Conservation (phyloP, 2,113 vertebrate species). For the Nesogale talazaci region DNA sequence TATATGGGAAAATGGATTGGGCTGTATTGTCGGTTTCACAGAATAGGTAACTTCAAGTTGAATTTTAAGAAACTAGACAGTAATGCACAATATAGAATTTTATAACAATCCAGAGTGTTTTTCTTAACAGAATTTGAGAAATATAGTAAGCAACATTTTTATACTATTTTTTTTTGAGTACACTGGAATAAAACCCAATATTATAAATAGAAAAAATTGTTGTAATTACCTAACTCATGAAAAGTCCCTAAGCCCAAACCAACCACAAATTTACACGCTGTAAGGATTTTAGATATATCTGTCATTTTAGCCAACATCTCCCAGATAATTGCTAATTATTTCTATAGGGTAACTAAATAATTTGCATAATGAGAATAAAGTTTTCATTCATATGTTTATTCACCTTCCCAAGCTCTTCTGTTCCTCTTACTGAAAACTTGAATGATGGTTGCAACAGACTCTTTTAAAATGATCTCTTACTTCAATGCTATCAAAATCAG, state of each 20-base stretch:
- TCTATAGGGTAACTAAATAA: not conserved
- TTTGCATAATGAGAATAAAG: not conserved
- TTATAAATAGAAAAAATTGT: constrained; percentile 1
- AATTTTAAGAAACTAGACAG: constrained; percentile 66
- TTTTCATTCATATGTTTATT: not conserved
- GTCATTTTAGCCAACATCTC: not conserved
- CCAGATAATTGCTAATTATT: not conserved
- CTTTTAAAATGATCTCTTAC: not conserved
- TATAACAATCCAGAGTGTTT: not conserved
- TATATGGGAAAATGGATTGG: constrained; percentile 7
- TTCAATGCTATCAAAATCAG: constrained; percentile 6
- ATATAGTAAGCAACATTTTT: not conserved
- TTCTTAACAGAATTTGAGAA: not conserved
- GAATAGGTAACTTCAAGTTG: constrained; percentile 46
- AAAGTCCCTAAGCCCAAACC: not conserved
- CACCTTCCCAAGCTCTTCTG: not conserved
- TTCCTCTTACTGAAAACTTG: not conserved
- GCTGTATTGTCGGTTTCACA: constrained; percentile 13
- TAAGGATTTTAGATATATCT: not conserved
- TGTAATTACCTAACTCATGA: not conserved
- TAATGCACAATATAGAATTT: constrained; percentile 2
- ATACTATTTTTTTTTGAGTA: constrained; percentile 4
- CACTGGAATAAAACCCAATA: not conserved
- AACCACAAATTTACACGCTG: not conserved
- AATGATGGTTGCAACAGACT: not conserved